Conservation (phyloP, 2,113 vertebrate species). For the Hydrochoerus hydrochaeris region DNA sequence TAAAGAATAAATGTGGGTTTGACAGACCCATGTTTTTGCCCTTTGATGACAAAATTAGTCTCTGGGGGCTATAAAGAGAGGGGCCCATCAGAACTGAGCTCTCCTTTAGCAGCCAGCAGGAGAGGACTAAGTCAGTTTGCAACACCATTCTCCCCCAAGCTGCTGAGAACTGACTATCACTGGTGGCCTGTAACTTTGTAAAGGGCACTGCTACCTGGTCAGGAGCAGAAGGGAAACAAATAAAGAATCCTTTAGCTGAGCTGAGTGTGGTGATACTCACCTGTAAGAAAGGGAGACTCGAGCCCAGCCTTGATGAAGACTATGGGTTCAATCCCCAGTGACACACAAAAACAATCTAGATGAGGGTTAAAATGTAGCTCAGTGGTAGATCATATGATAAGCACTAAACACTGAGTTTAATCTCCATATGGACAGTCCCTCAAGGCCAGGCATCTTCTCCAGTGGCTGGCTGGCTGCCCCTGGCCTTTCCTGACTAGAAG, state of each 20-base stretch:
- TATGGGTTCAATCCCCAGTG: not conserved
- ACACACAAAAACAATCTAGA: not conserved
- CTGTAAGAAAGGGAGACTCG: not conserved
- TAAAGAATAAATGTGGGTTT: not conserved
- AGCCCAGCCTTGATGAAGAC: not conserved
- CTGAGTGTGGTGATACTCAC: not conserved
- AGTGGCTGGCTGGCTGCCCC: not conserved
- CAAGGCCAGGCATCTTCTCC: not conserved
- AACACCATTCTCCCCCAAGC: not conserved
- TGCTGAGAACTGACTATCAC: not conserved
- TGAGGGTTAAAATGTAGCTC: not conserved
- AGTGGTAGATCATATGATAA: not conserved
- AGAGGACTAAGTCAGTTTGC: too few species aligned
- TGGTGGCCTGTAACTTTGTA: not conserved
- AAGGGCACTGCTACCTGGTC: not conserved
- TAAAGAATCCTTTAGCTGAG: not conserved
- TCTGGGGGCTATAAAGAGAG: not conserved
- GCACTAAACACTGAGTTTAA: not conserved
- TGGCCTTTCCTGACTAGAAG: not conserved
- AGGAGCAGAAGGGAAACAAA: not conserved
- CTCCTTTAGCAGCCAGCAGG: not conserved
- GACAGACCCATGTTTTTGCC: too few species aligned
- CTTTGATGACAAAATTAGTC: not conserved
- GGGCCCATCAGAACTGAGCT: not conserved
- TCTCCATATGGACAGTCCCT: not conserved